Conservation (phyloP, 2,113 vertebrate species). For the Mugil cephalus region DNA sequence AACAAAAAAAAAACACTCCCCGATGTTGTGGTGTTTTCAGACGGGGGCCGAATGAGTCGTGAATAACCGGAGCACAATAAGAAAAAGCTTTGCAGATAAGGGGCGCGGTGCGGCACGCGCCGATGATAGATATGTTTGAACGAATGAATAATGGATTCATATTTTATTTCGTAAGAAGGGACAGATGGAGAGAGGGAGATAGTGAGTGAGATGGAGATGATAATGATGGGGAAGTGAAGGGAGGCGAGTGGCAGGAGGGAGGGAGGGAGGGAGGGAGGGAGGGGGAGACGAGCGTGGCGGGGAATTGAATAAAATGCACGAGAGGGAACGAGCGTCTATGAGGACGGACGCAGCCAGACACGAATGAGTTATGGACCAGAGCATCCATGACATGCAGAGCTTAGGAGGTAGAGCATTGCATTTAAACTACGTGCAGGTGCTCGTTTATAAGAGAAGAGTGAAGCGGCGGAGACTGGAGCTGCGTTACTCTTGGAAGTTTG, state of each 20-base stretch:
- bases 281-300: constrained; percentile 15
- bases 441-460: constrained; percentile 42
- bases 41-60: constrained; percentile 53
- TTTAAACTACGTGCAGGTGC: constrained; percentile 36
- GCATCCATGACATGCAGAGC: constrained; percentile 51
- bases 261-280: constrained; percentile 17
- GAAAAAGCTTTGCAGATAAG: constrained; percentile 66
- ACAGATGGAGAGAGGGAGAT: constrained; percentile 73
- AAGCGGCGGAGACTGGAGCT: constrained; percentile 2
- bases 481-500: constrained; percentile 32
- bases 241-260: constrained; percentile 5
- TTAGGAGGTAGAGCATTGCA: constrained; percentile 33
- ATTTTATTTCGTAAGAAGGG: constrained; percentile 76
- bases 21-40: constrained; percentile 67
- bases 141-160: constrained; percentile 77
- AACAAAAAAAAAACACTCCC: constrained; percentile 64
- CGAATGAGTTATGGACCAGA: constrained; percentile 76
- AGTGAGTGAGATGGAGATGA: constrained; percentile 70
- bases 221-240: constrained; percentile 58
- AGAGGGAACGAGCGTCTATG: constrained; percentile 44
- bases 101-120: constrained; percentile 43
- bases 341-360: constrained; percentile 45
- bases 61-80: constrained; percentile 66
- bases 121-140: constrained; percentile 74
- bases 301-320: constrained; percentile 39